Conservation (phyloP, 2,888 invertebrate species). For the Drosophila falleni region DNA sequence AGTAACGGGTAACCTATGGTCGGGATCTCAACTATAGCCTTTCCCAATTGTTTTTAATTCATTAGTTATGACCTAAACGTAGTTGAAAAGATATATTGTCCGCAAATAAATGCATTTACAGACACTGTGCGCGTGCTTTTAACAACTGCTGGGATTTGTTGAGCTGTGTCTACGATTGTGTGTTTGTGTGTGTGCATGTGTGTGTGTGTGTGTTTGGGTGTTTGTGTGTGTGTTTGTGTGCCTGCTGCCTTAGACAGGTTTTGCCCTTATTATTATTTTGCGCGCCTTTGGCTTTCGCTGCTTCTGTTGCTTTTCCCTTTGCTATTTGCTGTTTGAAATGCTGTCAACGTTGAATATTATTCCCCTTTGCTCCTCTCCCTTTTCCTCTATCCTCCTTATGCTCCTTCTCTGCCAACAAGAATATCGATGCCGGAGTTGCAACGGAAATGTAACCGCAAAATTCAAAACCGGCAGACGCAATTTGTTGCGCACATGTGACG, state of each 20-base stretch:
- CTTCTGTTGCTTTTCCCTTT: slow-evolving; percentile 1
- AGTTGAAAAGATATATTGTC: too few relatives aligned
- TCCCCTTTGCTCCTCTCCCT: not conserved
- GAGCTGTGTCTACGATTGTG: not conserved
- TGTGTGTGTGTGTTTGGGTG: not conserved
- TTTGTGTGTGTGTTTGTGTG: slow-evolving; percentile 4
- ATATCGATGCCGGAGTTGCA: slow-evolving; percentile 62
- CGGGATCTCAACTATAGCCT: too few relatives aligned
- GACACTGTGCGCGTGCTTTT: slow-evolving; percentile 36
- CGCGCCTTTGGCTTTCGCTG: slow-evolving; percentile 46
- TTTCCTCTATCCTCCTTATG: not conserved
- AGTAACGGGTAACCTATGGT: too few relatives aligned
- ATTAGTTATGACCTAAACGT: too few relatives aligned
- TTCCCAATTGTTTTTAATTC: too few relatives aligned
- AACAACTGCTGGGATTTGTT: slow-evolving; percentile 15
- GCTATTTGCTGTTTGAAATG: slow-evolving; percentile 67
- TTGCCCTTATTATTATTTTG: slow-evolving; percentile 52
- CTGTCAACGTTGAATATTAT: slow-evolving; percentile 58
- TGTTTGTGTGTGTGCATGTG: not conserved
- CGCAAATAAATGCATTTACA: not conserved
- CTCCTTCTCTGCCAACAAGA: not conserved
- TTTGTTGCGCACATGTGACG: slow-evolving; percentile 78
- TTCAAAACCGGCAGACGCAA: slow-evolving; percentile 76
- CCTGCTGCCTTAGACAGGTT: slow-evolving; percentile 30
- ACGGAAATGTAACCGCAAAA: slow-evolving; percentile 80